A percentile compares a stretch with the other conserved stretches of the same genome.
Evolutionary conservation across 2,797 vertebrate species (phyloP).

Genomic region (Rhyacichthys aspro): DNA sequence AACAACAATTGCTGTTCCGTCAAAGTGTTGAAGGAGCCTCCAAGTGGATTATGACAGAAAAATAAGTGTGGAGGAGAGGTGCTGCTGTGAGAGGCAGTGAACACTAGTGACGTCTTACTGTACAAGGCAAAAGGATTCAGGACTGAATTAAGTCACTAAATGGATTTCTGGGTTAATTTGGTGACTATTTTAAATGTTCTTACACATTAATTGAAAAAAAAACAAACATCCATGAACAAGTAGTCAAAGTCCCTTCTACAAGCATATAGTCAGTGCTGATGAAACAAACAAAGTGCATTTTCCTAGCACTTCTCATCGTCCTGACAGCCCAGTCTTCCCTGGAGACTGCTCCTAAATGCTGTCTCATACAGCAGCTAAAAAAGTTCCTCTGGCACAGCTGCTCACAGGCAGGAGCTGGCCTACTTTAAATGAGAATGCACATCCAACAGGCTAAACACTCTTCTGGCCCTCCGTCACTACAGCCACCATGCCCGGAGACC

Average conservation of each 20-base stretch:
- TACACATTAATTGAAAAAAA: neutral
- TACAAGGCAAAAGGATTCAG: too few relatives aligned
- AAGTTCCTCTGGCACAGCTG: slow-evolving; percentile 68
- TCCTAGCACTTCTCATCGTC: slow-evolving; percentile 32
- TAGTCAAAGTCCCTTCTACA: neutral
- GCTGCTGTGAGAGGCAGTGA: slow-evolving; percentile 23
- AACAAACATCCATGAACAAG: too few relatives aligned
- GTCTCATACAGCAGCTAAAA: slow-evolving; percentile 51
- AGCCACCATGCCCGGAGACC: slow-evolving; percentile 13
- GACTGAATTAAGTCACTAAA: too few relatives aligned
- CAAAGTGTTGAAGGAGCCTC: slow-evolving; percentile 46
- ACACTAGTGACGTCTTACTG: too few relatives aligned
- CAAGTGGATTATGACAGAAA: slow-evolving; percentile 51
- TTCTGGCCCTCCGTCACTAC: slow-evolving; percentile 43
- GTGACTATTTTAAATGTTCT: too few relatives aligned
- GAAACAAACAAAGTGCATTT: slow-evolving; percentile 16
- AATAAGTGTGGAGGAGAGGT: slow-evolving; percentile 42
- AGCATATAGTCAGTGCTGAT: neutral
- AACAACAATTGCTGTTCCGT: slow-evolving; percentile 50
- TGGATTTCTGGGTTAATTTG: too few relatives aligned
- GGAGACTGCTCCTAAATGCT: slow-evolving; percentile 54
- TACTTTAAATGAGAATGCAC: slow-evolving; percentile 68
- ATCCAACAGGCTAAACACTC: slow-evolving; percentile 60
- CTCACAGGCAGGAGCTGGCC: slow-evolving; percentile 75
- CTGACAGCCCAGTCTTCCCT: slow-evolving; percentile 56